Percentiles rank a stretch among this genome's conserved stretches.
Conservation (phyloP, 2,113 vertebrate species). For the Lophochroa leadbeateri region DNA sequence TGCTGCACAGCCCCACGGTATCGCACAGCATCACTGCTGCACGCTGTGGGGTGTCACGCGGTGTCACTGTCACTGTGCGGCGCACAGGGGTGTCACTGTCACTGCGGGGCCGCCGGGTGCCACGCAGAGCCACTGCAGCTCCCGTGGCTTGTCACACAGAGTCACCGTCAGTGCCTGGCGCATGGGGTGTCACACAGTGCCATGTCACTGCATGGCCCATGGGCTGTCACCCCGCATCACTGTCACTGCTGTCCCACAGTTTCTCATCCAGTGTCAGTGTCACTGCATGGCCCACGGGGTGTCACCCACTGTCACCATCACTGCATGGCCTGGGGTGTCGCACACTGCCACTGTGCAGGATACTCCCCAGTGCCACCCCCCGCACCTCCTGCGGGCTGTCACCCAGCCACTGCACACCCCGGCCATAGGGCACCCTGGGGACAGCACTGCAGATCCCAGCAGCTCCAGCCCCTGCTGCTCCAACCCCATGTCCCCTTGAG, state of each 20-base stretch:
- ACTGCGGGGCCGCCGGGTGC: not conserved
- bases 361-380: not conserved
- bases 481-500: rapidly evolving
- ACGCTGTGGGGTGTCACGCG: constrained; percentile 31
- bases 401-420: not conserved
- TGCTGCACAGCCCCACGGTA: not conserved
- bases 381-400: not conserved
- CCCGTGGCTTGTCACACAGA: constrained; percentile 38
- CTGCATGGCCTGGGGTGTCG: not conserved
- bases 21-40: not conserved
- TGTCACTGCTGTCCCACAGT: not conserved
- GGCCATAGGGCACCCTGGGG: not conserved
- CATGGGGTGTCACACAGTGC: not conserved
- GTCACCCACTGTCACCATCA: constrained; percentile 6
- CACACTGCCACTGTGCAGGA: not conserved
- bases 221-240: not conserved
- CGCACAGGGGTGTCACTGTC: constrained; percentile 40
- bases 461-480: not conserved
- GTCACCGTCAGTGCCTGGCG: not conserved
- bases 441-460: not conserved
- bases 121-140: constrained; percentile 38
- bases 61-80: constrained; percentile 32
- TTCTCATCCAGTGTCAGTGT: not conserved
- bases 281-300: not conserved
- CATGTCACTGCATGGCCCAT: not conserved